Base-by-base conservation (phyloP, 2,888 invertebrate species). In the Tiliacea aurago region DNA sequence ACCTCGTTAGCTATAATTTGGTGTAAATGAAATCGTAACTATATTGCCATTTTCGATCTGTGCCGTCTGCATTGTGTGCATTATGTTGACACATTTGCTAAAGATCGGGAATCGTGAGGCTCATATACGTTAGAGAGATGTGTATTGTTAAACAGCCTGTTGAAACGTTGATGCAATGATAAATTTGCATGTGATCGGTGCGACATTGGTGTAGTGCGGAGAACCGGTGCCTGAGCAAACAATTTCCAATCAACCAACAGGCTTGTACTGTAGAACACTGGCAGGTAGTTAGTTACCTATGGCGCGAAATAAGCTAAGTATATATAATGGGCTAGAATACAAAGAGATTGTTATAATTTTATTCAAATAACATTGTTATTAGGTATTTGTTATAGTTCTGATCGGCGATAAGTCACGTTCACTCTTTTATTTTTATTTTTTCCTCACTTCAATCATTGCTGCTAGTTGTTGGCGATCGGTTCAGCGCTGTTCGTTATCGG, bases 401-500 rank as follows among this genome's bases (percentile, higher is more conserved):
- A 73, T 79, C 68, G 58, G 72, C 75, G 74, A 79, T 81, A 84
- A 82, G 76, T 77, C 73, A 83, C 77, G 80, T 85, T 85, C 66
- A 78, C 64, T 58, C 58, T 73, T 81, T 83, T 78, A 69, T 77
- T 69, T 83, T 75, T 75, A 70, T 84, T n/a, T n/a, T n/a, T n/a
- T n/a, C n/a, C n/a, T n/a, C n/a, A n/a, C n/a, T n/a, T 79, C 81
- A 80, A 83, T 87, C 84, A 86, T 86, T 85, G 87, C 88, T 79
- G 78, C 82, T 81, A 81, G 83, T 82, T 80, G 84, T 84, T 80
- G 84, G 78, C 85, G 88, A 88, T 89, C 86, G 73, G 80, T 84
- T 86, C 81, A 73, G 82, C 85, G 69, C 72, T 80, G 73, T 79
- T 82, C 86, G 90, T 93, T 95, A 95, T 95, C 95, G 90, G 87